phyloP scores from a whole-genome alignment of 2,113 vertebrate species.

The Isurus oxyrinchus region DNA sequence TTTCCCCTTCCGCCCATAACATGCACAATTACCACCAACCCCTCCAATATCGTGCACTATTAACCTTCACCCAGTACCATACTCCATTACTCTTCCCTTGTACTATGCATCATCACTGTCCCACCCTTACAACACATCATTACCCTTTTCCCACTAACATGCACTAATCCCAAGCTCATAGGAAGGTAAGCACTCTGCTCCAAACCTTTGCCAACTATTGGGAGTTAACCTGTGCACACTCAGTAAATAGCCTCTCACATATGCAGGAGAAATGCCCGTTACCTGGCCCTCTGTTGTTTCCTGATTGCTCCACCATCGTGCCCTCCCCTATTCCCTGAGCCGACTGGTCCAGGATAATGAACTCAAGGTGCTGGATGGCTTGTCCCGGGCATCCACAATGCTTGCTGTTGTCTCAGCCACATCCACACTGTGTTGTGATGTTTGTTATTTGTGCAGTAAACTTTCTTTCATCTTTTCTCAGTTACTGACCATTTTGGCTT shows the following conservation, averaged over 20 bases:
- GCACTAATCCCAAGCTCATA: not conserved
- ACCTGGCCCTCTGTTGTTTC: not conserved
- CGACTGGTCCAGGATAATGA: not conserved
- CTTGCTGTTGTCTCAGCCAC: not conserved
- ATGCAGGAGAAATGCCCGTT: not conserved
- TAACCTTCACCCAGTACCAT: not conserved
- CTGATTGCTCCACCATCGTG: not conserved
- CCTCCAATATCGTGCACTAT: not conserved
- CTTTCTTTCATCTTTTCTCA: not conserved
- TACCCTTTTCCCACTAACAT: not conserved
- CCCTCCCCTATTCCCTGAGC: not conserved
- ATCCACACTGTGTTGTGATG: not conserved
- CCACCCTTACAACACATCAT: not conserved
- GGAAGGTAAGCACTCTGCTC: not conserved
- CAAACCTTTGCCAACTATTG: not conserved
- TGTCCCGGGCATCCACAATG: not conserved
- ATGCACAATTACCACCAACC: not conserved
- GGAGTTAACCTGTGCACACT: not conserved
- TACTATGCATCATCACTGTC: not conserved
- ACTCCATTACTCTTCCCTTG: not conserved
- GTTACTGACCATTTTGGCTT: not conserved
- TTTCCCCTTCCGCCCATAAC: not conserved
- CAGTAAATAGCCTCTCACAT: slow-evolving; percentile 1
- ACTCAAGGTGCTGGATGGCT: not conserved
- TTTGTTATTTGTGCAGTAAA: slow-evolving; percentile 1